Evolutionary conservation across 2,888 invertebrate species (phyloP), one percentile per base, ranked within the genome.

Genomic region (Dusona sp.): DNA sequence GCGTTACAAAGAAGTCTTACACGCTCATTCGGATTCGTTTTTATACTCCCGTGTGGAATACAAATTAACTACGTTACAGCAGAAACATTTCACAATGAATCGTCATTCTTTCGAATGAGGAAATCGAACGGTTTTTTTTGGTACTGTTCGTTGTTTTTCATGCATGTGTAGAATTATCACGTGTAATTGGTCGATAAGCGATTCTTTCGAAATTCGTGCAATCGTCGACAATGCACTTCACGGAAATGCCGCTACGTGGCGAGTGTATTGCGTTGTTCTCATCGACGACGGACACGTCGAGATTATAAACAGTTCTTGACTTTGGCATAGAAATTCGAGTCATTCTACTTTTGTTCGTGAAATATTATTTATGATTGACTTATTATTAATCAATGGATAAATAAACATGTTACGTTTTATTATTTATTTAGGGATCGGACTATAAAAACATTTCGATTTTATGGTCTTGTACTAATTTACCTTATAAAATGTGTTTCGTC

Each of bases 1-100:
- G 51, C 42, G 48, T 54, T 51, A 79, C 78, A 79, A 54, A 79
- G 42, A 65, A 74, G 73, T 45, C 57, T 61, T 33, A 45, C 65
- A 42, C 65, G 19, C 70, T n/a, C n/a, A n/a, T 72, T 72, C 68
- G 80, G 72, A 81, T 78, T 85, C 54, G 72, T 75, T 75, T 70
- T 7, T 29, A 6, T 61, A 61, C 61, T 51, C 75, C 29, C 75
- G 54, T 33, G 42, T 13, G 64, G 77, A 77, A 74, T 81, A 73
- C 38, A 74, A 81, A 81, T 74, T 51, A 74, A 65, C 54, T 64
- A 22, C 54, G 67, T 64, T 42, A n/a, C 13, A 51, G 42, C 54
- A 78, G n/a, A 38, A 38, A 42, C 42, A 57, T 81, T 81, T 81
- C 73, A 51, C 67, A 74, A 74, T 61, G 80, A 79, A 72, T 72